Evolutionary conservation across 2,888 invertebrate species (phyloP).

Genomic region (Drosophila gaucha): DNA sequence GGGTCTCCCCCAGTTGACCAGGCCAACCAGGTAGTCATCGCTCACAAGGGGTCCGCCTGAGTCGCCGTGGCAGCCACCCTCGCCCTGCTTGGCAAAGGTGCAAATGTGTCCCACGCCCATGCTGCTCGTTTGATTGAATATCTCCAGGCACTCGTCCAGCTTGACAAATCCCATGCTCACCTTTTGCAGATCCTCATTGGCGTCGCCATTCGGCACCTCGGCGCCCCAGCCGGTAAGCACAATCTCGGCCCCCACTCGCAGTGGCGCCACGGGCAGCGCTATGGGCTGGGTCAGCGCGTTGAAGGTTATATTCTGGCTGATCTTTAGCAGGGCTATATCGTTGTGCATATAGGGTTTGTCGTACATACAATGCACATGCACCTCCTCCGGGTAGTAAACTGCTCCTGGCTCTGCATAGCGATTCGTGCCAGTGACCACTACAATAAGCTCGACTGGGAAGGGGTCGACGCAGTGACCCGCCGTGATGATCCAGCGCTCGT

Average conservation of each 20-base stretch:
- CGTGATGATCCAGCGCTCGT: conserved; percentile 69
- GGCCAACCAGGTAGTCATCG: conserved; percentile 62
- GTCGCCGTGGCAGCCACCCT: conserved; percentile 84
- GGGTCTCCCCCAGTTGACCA: conserved; percentile 81
- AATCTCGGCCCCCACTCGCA: conserved; percentile 84
- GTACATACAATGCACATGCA: conserved; percentile 65
- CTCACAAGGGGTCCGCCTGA: conserved; percentile 74
- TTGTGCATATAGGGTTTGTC: conserved; percentile 82
- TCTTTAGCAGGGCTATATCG: conserved; percentile 89
- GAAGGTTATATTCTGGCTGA: conserved; percentile 86
- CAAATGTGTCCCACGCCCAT: conserved; percentile 87
- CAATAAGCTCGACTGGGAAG: conserved; percentile 27
- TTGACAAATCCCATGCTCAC: conserved; percentile 86
- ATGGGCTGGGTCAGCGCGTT: conserved; percentile 86
- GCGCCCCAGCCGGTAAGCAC: conserved; percentile 88
- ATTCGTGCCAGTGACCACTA: conserved; percentile 72
- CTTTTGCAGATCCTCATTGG: conserved; percentile 86
- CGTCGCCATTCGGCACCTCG: conserved; percentile 82
- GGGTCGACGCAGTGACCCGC: conserved; percentile 76
- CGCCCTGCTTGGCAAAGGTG: conserved; percentile 86
- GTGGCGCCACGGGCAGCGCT: conserved; percentile 79
- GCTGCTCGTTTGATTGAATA: conserved; percentile 84
- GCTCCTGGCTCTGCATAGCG: conserved; percentile 51
- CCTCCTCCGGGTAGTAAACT: conserved; percentile 41
- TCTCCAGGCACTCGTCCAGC: conserved; percentile 85